Evolutionary conservation across 2,113 vertebrate species (phyloP), one percentile per base, ranked within the genome.

Genomic region (Prunella fulvescens): DNA sequence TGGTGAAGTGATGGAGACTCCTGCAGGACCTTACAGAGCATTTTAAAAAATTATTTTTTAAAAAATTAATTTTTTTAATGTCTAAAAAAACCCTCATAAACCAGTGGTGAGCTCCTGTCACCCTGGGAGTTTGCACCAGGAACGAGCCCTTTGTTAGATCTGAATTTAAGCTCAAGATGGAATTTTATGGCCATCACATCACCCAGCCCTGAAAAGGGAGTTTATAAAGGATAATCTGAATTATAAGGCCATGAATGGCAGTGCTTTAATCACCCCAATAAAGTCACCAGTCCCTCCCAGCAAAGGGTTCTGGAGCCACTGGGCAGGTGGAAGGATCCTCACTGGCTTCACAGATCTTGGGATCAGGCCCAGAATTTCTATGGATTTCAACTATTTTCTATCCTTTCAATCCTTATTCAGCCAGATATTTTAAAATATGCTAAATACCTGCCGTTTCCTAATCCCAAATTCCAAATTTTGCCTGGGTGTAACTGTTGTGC

Each of bases 121-220:
- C 12, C 48, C 57, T 4, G 18, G 12, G 70, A 72, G 91, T 39
- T 76, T 48, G 53, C 33, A 16, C 12, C n/a, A 35, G 71, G 76
- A 80, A 18, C 0, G 0, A 80, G 57, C 28, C 56, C 65, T 97
- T 86, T 93, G 94, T 96, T 67, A 51, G 20, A 48, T 33, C 3
- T 28, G 90, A 51, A 77, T 86, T 90, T n/a, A 56, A 90, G 37
- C 93, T 96, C 93, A 11, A 66, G 48, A 20, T 88, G 94, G 81
- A 54, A 78, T 93, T 96, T 92, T 70, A 60, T 33, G 67, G 81
- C 44, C 78, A 66, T 35, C 13, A 12, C 66, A 45, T 60, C 90
- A 57, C 85, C 82, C 76, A 78, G 64, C 45, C 81, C 57, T 54
- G 58, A 35, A 48, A 79, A 47, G 50, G 25, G 91, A 77, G 33